These are phyloP conservation scores for Odontothrips loti DNA, from an alignment of 2,888 invertebrate species.

Conservation along the genomic window DNA sequence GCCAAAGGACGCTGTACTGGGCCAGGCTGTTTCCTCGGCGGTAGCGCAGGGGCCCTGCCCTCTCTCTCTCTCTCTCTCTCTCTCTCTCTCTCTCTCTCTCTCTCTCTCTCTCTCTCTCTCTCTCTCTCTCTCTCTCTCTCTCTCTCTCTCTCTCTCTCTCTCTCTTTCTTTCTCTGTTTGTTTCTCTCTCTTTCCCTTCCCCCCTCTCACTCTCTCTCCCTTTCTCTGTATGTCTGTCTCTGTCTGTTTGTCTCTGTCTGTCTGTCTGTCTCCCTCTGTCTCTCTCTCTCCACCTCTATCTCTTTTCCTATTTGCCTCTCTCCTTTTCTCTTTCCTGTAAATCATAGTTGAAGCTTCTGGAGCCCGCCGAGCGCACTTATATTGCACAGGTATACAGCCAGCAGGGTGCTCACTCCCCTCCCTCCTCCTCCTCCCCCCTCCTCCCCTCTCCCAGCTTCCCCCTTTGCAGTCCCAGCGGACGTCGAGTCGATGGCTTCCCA, in stretches of 20 bases:
- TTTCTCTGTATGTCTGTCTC: neutral
- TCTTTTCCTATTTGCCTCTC: neutral
- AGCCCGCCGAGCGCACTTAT: too few relatives aligned
- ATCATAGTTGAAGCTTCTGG: too few relatives aligned
- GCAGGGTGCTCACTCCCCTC: too few relatives aligned
- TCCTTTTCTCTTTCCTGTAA: too few relatives aligned
- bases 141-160: conserved; percentile 1
- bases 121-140: neutral
- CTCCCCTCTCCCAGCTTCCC: too few relatives aligned
- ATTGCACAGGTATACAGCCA: too few relatives aligned
- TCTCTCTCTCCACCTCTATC: neutral
- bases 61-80: neutral
- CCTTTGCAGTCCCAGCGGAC: too few relatives aligned
- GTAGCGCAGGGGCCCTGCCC: too few relatives aligned
- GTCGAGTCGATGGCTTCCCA: too few relatives aligned
- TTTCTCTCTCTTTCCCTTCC: neutral
- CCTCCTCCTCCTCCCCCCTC: too few relatives aligned
- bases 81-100: neutral
- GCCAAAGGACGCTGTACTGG: too few relatives aligned
- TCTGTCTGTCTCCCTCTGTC: neutral
- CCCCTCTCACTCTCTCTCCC: neutral
- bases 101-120: neutral
- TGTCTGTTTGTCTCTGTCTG: neutral
- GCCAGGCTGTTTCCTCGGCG: too few relatives aligned
- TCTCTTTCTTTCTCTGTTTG: neutral